Conservation (phyloP, 2,113 vertebrate genomes). For the Myrmecophaga tridactyla region DNA sequence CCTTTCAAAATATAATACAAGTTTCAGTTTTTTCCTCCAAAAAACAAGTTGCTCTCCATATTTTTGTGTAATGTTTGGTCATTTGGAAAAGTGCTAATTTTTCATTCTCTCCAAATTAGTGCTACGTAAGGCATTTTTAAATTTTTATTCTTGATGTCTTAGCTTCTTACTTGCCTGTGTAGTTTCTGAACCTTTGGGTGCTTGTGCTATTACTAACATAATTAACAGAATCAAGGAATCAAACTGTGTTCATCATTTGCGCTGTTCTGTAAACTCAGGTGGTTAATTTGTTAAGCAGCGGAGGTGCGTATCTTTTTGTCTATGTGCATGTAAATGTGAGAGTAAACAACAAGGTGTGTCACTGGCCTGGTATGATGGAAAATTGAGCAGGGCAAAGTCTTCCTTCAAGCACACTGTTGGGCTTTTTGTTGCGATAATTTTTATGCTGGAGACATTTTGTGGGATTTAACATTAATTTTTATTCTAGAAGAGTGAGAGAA, state of each 20-base stretch:
- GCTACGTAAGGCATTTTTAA: not conserved
- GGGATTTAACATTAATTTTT: not conserved
- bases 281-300: not conserved
- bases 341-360: not conserved
- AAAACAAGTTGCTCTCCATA: not conserved
- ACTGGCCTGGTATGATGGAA: not conserved
- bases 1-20: constrained; percentile 1
- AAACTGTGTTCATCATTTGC: not conserved
- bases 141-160: not conserved
- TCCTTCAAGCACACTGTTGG: too few relatives aligned
- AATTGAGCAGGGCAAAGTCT: not conserved
- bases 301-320: not conserved
- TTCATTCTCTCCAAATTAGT: not conserved
- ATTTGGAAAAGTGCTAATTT: not conserved
- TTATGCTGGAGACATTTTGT: not conserved
- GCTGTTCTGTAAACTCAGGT: not conserved
- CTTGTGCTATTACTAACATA: not conserved
- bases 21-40: not conserved
- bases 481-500: not conserved
- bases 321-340: not conserved
- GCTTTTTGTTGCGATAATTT: not conserved
- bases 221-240: not conserved
- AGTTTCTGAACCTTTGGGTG: not conserved
- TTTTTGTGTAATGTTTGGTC: not conserved
- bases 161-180: not conserved